Conservation (phyloP, 2,797 vertebrate genomes). For the Spinus pinus region DNA sequence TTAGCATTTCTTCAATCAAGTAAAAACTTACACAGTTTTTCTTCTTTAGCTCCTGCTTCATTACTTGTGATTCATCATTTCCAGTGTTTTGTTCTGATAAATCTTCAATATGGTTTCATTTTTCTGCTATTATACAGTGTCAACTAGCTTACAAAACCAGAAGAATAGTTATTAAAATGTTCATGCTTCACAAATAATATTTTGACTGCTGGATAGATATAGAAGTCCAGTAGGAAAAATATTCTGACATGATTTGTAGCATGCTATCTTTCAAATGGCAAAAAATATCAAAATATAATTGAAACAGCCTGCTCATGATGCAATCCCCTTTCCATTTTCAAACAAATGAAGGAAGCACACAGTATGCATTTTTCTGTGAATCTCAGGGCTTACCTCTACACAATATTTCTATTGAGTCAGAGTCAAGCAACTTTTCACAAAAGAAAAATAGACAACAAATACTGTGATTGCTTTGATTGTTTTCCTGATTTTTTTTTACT, state of each 20-base stretch:
- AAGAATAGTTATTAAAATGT: constrained; percentile 64
- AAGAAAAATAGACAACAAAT: not conserved
- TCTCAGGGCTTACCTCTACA: not conserved
- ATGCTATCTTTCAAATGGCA: constrained; percentile 52
- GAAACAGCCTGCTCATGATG: constrained; percentile 37
- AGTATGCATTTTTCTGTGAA: not conserved
- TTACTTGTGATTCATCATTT: constrained; percentile 62
- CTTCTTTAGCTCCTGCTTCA: constrained; percentile 40
- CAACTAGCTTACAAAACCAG: constrained; percentile 57
- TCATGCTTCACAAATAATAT: constrained; percentile 65
- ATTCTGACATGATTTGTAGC: constrained; percentile 65
- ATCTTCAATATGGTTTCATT: constrained; percentile 39
- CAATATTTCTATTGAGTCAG: not conserved
- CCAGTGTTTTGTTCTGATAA: constrained; percentile 60
- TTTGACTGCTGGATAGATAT: constrained; percentile 63
- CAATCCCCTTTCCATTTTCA: constrained; percentile 28
- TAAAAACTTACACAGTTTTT: constrained; percentile 38
- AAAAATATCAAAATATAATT: constrained; percentile 62
- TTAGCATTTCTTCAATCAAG: constrained; percentile 60
- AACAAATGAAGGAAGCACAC: constrained; percentile 25
- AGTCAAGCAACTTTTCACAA: not conserved
- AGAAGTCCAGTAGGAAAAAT: constrained; percentile 63
- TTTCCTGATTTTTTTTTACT: not conserved
- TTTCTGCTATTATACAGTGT: constrained; percentile 56
- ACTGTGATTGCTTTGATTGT: not conserved